Evolutionary conservation across 2,797 vertebrate species (phyloP).

Genomic region (Telmatherina bonti): DNA sequence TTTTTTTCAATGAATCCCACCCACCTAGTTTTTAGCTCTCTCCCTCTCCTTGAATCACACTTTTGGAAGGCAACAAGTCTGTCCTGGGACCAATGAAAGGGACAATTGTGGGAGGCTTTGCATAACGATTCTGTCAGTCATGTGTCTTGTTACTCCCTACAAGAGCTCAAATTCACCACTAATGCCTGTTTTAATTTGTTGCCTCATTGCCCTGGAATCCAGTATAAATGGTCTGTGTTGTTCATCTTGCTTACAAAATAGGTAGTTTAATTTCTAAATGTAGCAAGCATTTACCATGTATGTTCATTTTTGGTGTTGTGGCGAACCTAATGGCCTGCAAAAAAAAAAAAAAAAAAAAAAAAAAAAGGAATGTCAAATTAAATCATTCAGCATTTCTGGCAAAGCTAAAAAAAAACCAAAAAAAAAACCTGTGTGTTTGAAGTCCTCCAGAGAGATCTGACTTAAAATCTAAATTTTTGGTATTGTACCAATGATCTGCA

Average conservation of each 20-base stretch:
- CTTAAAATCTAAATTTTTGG: constrained; percentile 19
- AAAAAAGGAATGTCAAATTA: not conserved
- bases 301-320: constrained; percentile 43
- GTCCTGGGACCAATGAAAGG: constrained; percentile 69
- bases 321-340: constrained; percentile 26
- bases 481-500: not conserved
- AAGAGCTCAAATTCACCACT: constrained; percentile 70
- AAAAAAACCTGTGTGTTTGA: not conserved
- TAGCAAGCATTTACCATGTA: constrained; percentile 30
- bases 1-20: constrained; percentile 49
- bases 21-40: constrained; percentile 42
- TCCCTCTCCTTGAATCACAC: constrained; percentile 54
- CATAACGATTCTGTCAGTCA: constrained; percentile 73
- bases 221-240: constrained; percentile 52
- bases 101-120: constrained; percentile 74
- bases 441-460: not conserved
- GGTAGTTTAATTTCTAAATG: constrained; percentile 26
- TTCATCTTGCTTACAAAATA: constrained; percentile 47
- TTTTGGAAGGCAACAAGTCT: constrained; percentile 56
- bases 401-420: not conserved
- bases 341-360: constrained; percentile 26
- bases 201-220: constrained; percentile 76
- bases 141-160: constrained; percentile 67
- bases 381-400: not conserved
- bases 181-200: constrained; percentile 77